phyloP scores from a whole-genome alignment of 2,113 vertebrate species.

The Sialia sialis region DNA sequence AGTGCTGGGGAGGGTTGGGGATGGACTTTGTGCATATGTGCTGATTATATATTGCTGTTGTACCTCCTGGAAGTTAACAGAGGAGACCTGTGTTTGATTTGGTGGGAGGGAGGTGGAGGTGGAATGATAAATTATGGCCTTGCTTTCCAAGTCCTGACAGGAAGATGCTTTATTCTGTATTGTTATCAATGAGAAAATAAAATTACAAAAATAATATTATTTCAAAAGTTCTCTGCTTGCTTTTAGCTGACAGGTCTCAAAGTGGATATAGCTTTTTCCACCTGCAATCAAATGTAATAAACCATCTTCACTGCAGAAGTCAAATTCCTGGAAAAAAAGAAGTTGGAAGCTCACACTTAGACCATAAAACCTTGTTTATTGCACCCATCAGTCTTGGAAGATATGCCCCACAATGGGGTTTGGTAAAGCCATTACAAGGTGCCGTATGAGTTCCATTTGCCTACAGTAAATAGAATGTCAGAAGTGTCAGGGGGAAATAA shows the following conservation, averaged over 20 bases:
- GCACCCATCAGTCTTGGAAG: slow-evolving; percentile 79
- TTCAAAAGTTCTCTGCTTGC: slow-evolving; percentile 49
- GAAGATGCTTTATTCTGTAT: slow-evolving; percentile 22
- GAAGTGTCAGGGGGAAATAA: slow-evolving; percentile 83
- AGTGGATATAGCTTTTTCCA: slow-evolving; percentile 63
- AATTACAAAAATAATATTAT: slow-evolving; percentile 52
- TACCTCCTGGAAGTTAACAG: background rate
- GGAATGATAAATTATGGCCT: background rate
- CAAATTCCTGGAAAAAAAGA: slow-evolving; percentile 71
- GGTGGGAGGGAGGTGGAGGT: background rate
- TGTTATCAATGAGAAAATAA: slow-evolving; percentile 36
- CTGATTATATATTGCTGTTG: background rate
- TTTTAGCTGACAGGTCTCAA: slow-evolving; percentile 63
- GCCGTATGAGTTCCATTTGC: slow-evolving; percentile 83
- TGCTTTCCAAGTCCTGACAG: background rate
- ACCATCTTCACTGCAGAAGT: slow-evolving; percentile 70
- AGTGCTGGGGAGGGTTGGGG: background rate
- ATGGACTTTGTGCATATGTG: fast-evolving
- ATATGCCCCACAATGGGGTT: slow-evolving; percentile 78
- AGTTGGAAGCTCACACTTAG: slow-evolving; percentile 72
- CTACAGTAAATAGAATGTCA: slow-evolving; percentile 91
- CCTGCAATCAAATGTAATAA: slow-evolving; percentile 72
- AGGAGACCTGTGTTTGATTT: background rate
- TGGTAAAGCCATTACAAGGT: slow-evolving; percentile 84
- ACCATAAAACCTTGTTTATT: slow-evolving; percentile 80